phyloP scores from a whole-genome alignment of 2,888 invertebrate species.

The Incurvaria masculella region DNA sequence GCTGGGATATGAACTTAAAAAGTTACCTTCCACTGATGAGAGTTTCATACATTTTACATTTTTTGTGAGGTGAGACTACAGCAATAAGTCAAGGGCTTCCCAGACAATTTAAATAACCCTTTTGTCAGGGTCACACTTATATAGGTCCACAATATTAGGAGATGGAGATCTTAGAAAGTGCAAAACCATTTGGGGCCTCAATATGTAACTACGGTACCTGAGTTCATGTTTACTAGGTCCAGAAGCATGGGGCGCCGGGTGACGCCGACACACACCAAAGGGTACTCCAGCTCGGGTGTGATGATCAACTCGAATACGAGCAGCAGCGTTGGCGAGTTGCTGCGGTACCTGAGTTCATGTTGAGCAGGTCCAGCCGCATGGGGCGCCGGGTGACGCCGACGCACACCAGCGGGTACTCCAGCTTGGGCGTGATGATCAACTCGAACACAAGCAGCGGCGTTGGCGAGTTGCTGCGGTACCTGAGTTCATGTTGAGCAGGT shows the following conservation, averaged over 20 bases:
- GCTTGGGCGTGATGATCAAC: constrained; percentile 93
- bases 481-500: constrained; percentile 92
- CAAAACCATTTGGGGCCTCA: no score
- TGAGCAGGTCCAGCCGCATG: constrained; percentile 84
- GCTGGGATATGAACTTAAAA: no score
- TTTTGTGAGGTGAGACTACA: no score
- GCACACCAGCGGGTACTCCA: constrained; percentile 96
- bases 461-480: constrained; percentile 66
- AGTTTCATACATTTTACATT: no score
- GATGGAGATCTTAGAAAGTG: no score
- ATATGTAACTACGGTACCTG: no score
- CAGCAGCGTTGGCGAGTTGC: constrained; percentile 70
- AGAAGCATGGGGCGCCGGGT: constrained; percentile 70
- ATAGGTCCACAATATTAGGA: no score
- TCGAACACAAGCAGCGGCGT: constrained; percentile 84
- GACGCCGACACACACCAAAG: constrained; percentile 93
- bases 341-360: constrained; percentile 84
- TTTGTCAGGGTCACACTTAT: no score
- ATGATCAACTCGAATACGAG: constrained; percentile 95
- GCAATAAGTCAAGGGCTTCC: no score
- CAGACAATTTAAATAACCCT: no score
- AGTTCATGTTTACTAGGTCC: constrained; percentile 93
- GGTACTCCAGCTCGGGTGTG: constrained; percentile 94
- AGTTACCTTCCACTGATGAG: no score
- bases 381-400: constrained; percentile 78